Conservation (phyloP, 2,113 vertebrate species). For the Cephalopholis sonnerati region DNA sequence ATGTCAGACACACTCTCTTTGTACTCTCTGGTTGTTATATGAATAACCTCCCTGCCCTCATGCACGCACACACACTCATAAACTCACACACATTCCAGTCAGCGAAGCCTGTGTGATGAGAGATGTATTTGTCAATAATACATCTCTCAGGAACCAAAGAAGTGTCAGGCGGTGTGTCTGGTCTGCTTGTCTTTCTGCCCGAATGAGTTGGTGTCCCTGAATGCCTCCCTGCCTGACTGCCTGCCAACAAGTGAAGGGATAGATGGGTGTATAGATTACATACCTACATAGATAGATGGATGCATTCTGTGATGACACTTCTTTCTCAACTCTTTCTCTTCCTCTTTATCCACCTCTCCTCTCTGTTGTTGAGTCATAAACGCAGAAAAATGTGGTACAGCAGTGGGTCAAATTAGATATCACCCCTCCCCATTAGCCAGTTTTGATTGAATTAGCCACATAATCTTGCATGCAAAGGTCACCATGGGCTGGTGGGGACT, state of each 20-base stretch:
- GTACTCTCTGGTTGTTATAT: constrained; percentile 6
- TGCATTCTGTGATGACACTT: not conserved
- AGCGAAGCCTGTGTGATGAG: constrained; percentile 35
- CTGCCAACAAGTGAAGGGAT: constrained; percentile 9
- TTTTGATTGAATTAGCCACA: constrained; percentile 65
- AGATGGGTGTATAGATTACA: constrained; percentile 13
- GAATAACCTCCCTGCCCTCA: constrained; percentile 24
- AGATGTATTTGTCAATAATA: constrained; percentile 52
- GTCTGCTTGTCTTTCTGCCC: constrained; percentile 26
- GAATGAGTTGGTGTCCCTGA: constrained; percentile 13
- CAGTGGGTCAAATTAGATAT: constrained; percentile 45
- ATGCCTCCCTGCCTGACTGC: constrained; percentile 7
- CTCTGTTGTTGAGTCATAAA: constrained; percentile 21
- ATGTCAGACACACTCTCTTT: constrained; percentile 39
- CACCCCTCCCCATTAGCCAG: constrained; percentile 34
- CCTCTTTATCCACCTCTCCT: not conserved
- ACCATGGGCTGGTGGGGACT: constrained; percentile 28
- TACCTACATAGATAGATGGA: not conserved
- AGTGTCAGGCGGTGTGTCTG: constrained; percentile 23
- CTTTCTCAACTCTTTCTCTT: not conserved
- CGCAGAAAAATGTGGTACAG: constrained; percentile 14
- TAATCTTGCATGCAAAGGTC: constrained; percentile 71
- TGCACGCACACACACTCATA: not conserved
- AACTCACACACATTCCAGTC: constrained; percentile 1
- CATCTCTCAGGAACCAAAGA: constrained; percentile 38